These are phyloP conservation scores for Tachyglossus aculeatus DNA, from an alignment of 2,797 vertebrate genomes.

Conservation along the genomic window DNA sequence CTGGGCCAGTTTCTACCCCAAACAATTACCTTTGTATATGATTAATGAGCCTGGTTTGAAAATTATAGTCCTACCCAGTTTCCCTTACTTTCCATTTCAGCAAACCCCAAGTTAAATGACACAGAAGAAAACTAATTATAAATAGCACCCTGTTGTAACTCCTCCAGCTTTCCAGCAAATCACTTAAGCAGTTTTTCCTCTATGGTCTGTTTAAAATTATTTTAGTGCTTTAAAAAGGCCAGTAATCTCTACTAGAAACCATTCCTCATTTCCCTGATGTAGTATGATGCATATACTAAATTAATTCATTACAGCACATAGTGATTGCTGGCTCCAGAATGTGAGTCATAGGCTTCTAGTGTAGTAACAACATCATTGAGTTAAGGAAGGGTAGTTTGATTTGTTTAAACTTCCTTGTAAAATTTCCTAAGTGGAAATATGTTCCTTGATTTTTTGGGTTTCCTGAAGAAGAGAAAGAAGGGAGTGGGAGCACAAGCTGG, in stretches of 20 bases:
- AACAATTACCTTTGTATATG: background rate
- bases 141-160: background rate
- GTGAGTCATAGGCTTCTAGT: no score
- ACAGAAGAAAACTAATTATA: accelerated
- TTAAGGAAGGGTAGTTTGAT: no score
- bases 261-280: no score
- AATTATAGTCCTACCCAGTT: background rate
- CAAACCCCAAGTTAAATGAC: accelerated
- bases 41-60: background rate
- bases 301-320: no score
- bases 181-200: background rate
- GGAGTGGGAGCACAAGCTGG: no score
- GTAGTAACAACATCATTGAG: no score
- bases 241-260: background rate
- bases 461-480: no score
- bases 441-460: no score
- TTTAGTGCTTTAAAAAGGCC: background rate
- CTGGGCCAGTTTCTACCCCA: background rate
- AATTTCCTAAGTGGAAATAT: no score
- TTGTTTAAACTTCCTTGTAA: no score
- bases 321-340: background rate
- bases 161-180: accelerated
- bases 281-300: no score
- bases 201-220: background rate
- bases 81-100: accelerated